Evolutionary conservation across 1,140 invertebrate species (phyloP), one percentile per base, ranked within the genome.

Genomic region (Amphibalanus amphitrite): DNA sequence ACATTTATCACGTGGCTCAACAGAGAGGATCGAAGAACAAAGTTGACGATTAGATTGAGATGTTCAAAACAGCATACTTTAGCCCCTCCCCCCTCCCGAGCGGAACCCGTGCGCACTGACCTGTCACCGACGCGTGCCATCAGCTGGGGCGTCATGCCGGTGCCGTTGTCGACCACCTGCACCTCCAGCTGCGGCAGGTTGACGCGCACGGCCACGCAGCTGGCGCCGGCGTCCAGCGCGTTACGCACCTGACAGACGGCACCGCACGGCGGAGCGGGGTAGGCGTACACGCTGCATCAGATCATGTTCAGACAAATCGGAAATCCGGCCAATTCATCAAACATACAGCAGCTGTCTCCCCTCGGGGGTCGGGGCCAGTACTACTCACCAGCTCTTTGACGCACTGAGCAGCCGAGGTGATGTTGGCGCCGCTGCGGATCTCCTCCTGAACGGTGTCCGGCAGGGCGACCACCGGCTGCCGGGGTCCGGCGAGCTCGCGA

Each of bases 161-260:
- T 69, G 6, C 87, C 87, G 81, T 89, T 88, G 75, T 89, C 87
- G 67, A 87, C 81, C 17, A 88, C 84, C 81, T 88, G 85, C 72
- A 89, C 80, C 73, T 81, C 82, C 75, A 82, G 83, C 71, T 81
- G 82, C 67, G 80, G 72, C 30, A 87, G 78, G 76, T 86, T 81
- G 17, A 88, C 74, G 76, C 86, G 79, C 65, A 88, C 80, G 65
- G 86, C 86, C 71, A 88, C 82, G 47, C 85, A 85, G 28, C 82
- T 84, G 10, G 86, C 82, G 71, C 81, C 80, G 64, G 86, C 86
- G 81, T 88, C 87, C 71, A 88, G 77, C 65, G 84, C 81, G 79
- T 88, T 88, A 71, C 85, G 81, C n/a, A 85, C 81, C 84, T 85
- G 73, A 69, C 80, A 81, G 75, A 71, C 68, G 68, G 26, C 47